Conservation (phyloP, 2,113 vertebrate species). For the Tachycineta bicolor region DNA sequence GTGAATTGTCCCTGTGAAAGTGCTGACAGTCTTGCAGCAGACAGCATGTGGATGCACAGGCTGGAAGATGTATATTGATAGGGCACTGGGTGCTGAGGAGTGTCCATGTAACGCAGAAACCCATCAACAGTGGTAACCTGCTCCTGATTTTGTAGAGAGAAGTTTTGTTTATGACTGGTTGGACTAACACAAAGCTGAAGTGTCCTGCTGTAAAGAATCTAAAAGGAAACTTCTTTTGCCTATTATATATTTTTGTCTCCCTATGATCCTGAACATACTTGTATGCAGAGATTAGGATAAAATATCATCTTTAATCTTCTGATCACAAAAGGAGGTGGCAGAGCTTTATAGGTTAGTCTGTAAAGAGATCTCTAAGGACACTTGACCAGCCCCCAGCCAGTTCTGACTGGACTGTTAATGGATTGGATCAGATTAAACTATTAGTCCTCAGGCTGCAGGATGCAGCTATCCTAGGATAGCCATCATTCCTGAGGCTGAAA, state of each 20-base stretch:
- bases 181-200: not conserved
- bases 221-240: not conserved
- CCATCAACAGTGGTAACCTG: not conserved
- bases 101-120: not conserved
- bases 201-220: not conserved
- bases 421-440: not conserved
- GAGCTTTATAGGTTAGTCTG: not conserved
- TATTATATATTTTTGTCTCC: not conserved
- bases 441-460: not conserved
- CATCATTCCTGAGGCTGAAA: not conserved
- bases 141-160: not conserved
- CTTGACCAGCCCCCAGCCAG: rapidly evolving
- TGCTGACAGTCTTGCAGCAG: not conserved
- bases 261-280: not conserved
- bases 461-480: not conserved
- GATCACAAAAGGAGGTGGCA: not conserved
- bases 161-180: not conserved
- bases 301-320: not conserved
- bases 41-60: not conserved
- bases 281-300: not conserved
- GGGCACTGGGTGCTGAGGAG: not conserved
- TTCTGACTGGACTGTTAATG: not conserved
- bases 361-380: not conserved
- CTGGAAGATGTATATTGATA: not conserved
- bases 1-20: not conserved